Evolutionary conservation across 2,113 vertebrate species (phyloP).

Genomic region (Cyanoliseus patagonus): DNA sequence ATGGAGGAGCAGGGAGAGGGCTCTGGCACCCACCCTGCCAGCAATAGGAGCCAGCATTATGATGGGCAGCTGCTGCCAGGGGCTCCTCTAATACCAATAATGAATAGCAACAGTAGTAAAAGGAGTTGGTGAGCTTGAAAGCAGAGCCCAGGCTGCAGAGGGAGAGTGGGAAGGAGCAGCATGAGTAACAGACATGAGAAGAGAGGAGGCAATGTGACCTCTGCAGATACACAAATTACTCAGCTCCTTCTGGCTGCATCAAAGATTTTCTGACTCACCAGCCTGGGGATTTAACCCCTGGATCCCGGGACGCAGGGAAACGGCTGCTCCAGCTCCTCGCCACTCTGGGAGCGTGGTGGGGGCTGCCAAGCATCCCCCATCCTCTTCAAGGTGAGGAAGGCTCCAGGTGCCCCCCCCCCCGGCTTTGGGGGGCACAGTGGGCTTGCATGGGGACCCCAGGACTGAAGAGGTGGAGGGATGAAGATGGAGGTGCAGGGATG

Average conservation of each 20-base stretch:
- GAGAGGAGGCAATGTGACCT: conserved; percentile 42
- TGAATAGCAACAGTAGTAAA: neutral
- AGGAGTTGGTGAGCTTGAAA: neutral
- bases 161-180: conserved; percentile 13
- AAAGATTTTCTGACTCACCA: conserved; percentile 35
- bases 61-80: neutral
- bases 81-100: neutral
- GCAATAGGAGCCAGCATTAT: accelerated
- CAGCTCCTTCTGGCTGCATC: conserved; percentile 29
- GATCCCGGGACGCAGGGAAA: neutral
- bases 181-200: neutral
- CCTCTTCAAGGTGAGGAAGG: neutral
- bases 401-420: neutral
- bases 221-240: conserved; percentile 10
- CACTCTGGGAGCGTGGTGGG: accelerated
- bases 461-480: neutral
- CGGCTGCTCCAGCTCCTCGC: neutral
- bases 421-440: neutral
- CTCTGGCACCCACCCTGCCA: neutral
- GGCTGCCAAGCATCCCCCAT: neutral
- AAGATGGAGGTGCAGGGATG: neutral
- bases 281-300: conserved; percentile 16
- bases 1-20: neutral
- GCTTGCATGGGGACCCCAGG: neutral
- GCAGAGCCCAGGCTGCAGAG: neutral